Base-by-base conservation (phyloP, 2,888 invertebrate species). In the Phasia obesa region DNA sequence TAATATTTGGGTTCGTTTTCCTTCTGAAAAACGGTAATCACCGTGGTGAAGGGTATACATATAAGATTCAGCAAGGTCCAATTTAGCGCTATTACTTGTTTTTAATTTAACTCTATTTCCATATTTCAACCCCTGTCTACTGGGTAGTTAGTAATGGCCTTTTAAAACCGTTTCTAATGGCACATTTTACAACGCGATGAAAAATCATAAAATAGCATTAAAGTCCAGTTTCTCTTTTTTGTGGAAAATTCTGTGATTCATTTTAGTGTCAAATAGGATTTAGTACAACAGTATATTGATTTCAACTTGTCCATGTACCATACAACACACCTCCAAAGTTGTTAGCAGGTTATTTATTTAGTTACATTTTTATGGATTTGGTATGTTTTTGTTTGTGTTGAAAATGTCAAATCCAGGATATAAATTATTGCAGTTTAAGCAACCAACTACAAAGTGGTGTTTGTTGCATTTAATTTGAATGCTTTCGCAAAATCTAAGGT, bases 361-460 rank as follows among this genome's bases (percentile, higher is more conserved):
- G 55, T 69, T 70, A 38, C 47, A 2, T 17, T 64, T 47, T 57
- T n/a, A 44, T 42, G n/a, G 38, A n/a, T 15, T 73, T 27, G 2
- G 4, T 13, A 44, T 59, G 4, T 38, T 59, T 51, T 47, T 31
- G 7, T 15, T 6, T 7, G 6, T 31, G 1, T 31, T 9, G 21
- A n/a, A 80, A 62, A 80, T 79, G 60, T 53, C 76, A 69, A 19
- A 53, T 77, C 60, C 69, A 69, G 69, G 69, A 77, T 77, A 69
- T 64, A 49, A 25, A 38, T 31, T 25, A 51, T 49, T 15, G 4
- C 47, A 31, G 15, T 71, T 49, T 38, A 17, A 60, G 9, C 35
- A 53, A 53, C 38, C 23, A n/a, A n/a, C n/a, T n/a, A n/a, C 17
- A 53, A 19, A 38, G 49, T 11, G 11, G 35, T 35, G 49, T 35